Percentiles rank a stretch among this genome's conserved stretches.
phyloP scores from a whole-genome alignment of 2,113 vertebrate species.

The Pionites leucogaster region DNA sequence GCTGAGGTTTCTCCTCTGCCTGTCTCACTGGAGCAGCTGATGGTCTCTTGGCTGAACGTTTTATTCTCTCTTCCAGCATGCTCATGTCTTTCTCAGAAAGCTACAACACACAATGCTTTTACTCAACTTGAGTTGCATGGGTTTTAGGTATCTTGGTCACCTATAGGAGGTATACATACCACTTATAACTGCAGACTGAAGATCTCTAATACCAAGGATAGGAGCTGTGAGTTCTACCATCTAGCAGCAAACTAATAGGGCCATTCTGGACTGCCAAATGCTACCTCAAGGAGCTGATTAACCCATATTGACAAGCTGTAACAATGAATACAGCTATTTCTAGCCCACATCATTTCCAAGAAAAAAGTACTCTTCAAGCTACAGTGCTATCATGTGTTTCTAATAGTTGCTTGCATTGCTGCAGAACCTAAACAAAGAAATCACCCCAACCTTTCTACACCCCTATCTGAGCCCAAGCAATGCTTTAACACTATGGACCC shows the following conservation, averaged over 20 bases:
- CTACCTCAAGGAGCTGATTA: background rate
- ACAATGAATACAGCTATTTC: background rate
- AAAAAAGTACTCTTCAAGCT: background rate
- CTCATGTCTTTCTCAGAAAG: slow-evolving; percentile 99
- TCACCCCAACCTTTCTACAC: background rate
- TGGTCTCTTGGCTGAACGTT: slow-evolving; percentile 92
- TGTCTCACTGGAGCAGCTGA: slow-evolving; percentile 80
- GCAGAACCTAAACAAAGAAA: background rate
- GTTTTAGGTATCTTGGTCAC: background rate
- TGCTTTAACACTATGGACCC: background rate
- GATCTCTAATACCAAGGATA: background rate
- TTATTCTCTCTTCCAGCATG: slow-evolving; percentile 98
- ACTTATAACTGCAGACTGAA: background rate
- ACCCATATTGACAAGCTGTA: background rate
- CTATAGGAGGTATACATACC: background rate
- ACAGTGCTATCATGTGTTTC: rapidly evolving
- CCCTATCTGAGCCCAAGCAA: background rate
- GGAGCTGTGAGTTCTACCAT: background rate
- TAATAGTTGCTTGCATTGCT: background rate
- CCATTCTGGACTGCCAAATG: background rate
- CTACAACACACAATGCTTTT: slow-evolving; percentile 65
- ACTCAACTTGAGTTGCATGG: background rate
- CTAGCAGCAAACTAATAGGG: background rate
- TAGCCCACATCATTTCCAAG: background rate
- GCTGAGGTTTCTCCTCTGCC: slow-evolving; percentile 82